These are phyloP conservation scores for Euphydryas editha DNA, from an alignment of 2,888 invertebrate genomes.

Conservation along the genomic window DNA sequence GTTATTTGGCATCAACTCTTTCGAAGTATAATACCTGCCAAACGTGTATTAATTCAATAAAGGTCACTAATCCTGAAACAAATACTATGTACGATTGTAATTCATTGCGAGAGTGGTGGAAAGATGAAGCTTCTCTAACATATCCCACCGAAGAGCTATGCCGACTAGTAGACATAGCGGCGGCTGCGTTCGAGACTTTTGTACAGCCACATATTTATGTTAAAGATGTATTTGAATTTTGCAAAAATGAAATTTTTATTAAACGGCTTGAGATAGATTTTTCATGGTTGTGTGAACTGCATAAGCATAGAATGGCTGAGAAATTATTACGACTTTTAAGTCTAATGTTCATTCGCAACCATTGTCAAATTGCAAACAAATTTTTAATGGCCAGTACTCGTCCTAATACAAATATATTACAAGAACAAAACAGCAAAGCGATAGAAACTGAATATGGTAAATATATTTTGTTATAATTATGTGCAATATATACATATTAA, in stretches of 20 bases:
- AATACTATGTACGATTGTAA: slow-evolving; percentile 6
- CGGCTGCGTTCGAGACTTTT: neutral
- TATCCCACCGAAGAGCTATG: neutral
- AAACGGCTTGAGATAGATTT: neutral
- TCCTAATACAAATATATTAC: neutral
- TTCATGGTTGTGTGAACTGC: neutral
- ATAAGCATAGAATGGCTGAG: neutral
- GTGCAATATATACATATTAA: too few relatives aligned
- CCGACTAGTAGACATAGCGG: neutral
- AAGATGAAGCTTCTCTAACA: neutral
- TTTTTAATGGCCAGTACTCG: neutral
- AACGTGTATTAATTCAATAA: neutral
- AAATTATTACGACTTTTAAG: neutral
- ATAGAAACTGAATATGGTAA: neutral
- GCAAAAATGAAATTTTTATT: neutral
- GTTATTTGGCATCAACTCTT: neutral
- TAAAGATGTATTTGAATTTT: neutral
- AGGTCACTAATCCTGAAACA: neutral
- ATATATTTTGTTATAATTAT: too few relatives aligned
- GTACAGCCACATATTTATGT: slow-evolving; percentile 1
- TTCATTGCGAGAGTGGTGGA: neutral
- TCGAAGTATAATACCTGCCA: neutral
- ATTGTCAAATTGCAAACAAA: slow-evolving; percentile 2
- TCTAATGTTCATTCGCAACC: neutral
- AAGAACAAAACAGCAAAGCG: neutral